A percentile compares a stretch with the other conserved stretches of the same genome.
These are phyloP conservation scores for Himalopsyche phryganea DNA, from an alignment of 1,140 invertebrate genomes.

Conservation along the genomic window DNA sequence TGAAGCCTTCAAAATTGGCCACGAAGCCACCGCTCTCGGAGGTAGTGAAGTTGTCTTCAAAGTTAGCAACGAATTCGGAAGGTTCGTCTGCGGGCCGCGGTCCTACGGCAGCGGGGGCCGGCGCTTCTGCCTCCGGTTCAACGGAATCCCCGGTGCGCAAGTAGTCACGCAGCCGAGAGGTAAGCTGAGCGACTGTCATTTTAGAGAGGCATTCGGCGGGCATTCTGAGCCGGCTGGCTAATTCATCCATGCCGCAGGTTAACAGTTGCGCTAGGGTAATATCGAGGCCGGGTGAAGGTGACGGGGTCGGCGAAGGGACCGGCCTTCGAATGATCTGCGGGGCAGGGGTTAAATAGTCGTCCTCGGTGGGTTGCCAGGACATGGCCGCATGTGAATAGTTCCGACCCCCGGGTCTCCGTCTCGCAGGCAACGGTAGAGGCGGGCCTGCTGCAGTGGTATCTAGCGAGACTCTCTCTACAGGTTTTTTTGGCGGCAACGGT, in stretches of 20 bases:
- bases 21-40: slow-evolving; percentile 48
- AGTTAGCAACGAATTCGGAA: slow-evolving; percentile 48
- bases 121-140: slow-evolving; percentile 29
- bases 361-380: slow-evolving; percentile 48
- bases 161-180: slow-evolving; percentile 69
- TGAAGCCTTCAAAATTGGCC: slow-evolving; percentile 62
- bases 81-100: slow-evolving; percentile 13
- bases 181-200: slow-evolving; percentile 80
- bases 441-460: slow-evolving; percentile 49
- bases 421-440: slow-evolving; percentile 62
- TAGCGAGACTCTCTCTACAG: slow-evolving; percentile 40
- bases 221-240: slow-evolving; percentile 71
- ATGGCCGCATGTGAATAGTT: slow-evolving; percentile 35
- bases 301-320: slow-evolving; percentile 16
- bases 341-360: slow-evolving; percentile 63
- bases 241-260: slow-evolving; percentile 72
- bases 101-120: slow-evolving; percentile 27
- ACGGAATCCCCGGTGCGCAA: slow-evolving; percentile 51
- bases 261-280: slow-evolving; percentile 79
- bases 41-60: slow-evolving; percentile 56
- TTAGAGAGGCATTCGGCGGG: slow-evolving; percentile 73
- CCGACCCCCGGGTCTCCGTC: slow-evolving; percentile 49
- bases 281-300: slow-evolving; percentile 51
- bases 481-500: slow-evolving; percentile 80
- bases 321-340: slow-evolving; percentile 43